These are phyloP conservation scores for Erithacus rubecula DNA, from an alignment of 2,797 vertebrate species.

Conservation along the genomic window DNA sequence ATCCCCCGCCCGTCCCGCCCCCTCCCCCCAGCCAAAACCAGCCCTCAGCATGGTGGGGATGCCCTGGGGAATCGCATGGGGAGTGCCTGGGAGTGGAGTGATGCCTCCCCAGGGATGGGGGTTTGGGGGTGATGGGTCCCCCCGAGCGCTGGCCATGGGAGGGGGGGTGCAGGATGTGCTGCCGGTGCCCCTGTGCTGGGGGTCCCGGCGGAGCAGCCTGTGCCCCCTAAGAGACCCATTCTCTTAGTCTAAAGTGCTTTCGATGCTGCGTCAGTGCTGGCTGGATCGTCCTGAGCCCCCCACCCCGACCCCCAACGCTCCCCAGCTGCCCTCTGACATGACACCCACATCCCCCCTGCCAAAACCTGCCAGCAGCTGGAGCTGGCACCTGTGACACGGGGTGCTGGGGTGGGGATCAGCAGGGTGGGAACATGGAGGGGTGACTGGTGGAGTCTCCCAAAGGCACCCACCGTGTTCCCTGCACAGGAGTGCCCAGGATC, in stretches of 20 bases:
- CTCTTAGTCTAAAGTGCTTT: slow-evolving; percentile 56
- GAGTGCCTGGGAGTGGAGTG: not conserved
- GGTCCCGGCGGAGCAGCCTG: not conserved
- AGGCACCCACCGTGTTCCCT: not conserved
- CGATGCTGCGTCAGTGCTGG: slow-evolving; percentile 20
- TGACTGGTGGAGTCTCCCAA: not conserved
- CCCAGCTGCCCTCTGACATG: not conserved
- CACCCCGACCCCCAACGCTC: not conserved
- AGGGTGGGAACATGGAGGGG: not conserved
- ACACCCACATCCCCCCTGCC: not conserved
- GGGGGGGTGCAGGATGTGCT: not conserved
- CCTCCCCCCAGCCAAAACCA: not conserved
- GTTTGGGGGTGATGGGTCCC: not conserved
- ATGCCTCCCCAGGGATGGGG: not conserved
- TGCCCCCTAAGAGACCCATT: slow-evolving; percentile 43
- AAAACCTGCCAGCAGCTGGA: not conserved
- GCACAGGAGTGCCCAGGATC: not conserved
- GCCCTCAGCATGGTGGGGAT: too few relatives aligned
- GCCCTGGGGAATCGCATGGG: not conserved
- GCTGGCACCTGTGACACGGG: not conserved
- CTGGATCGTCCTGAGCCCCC: not conserved
- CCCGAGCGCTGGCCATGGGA: not conserved
- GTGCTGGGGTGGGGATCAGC: not conserved
- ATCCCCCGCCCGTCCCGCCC: not conserved
- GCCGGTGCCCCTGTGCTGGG: not conserved